A percentile compares a stretch with the other conserved stretches of the same genome.
Evolutionary conservation across 2,113 vertebrate species (phyloP).

Genomic region (Salvelinus fontinalis): DNA sequence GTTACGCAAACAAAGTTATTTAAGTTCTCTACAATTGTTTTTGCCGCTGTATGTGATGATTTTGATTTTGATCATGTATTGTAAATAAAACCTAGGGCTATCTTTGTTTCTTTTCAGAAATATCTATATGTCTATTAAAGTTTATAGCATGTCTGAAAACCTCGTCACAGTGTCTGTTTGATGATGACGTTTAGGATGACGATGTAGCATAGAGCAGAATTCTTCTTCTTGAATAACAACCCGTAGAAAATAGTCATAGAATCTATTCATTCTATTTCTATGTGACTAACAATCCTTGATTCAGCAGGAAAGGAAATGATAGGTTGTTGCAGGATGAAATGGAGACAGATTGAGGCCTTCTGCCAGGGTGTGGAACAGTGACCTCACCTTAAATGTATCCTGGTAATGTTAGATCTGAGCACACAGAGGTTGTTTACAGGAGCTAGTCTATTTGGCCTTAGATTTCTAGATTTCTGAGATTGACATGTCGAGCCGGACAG

Average conservation of each 20-base stretch:
- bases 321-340: neutral
- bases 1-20: conserved; percentile 80
- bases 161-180: neutral
- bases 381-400: no score
- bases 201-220: no score
- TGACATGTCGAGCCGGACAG: no score
- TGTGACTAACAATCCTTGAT: neutral
- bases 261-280: no score
- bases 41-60: conserved; percentile 78
- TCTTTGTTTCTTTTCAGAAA: conserved; percentile 78
- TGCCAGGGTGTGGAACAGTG: neutral
- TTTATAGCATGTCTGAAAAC: conserved; percentile 79
- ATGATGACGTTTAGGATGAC: neutral
- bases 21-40: conserved; percentile 80
- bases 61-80: conserved; percentile 76
- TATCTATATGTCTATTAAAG: conserved; percentile 83
- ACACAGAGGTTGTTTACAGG: no score
- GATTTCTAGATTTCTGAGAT: no score
- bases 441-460: no score
- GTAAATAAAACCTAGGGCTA: conserved; percentile 83
- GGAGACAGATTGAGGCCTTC: neutral
- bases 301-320: neutral
- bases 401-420: no score
- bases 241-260: no score
- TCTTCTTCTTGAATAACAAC: no score